These are phyloP conservation scores for Scleropages formosus DNA, from an alignment of 2,797 vertebrate genomes.

Conservation along the genomic window DNA sequence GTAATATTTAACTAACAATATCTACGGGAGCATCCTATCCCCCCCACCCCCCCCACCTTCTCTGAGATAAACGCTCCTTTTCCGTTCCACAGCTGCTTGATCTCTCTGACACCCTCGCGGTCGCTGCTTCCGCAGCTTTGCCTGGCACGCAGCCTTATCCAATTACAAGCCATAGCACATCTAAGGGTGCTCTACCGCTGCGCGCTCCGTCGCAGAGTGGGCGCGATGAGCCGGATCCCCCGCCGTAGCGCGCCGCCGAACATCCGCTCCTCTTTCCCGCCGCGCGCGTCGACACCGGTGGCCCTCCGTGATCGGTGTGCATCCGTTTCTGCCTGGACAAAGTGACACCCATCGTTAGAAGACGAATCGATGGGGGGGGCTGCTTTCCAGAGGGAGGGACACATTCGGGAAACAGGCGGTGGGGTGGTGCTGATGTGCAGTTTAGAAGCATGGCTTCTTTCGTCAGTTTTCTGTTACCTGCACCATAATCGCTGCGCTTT, in stretches of 20 bases:
- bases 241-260: neutral
- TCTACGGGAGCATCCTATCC: too few species aligned
- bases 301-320: too few species aligned
- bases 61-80: neutral
- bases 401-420: too few species aligned
- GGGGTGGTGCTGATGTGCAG: too few species aligned
- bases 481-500: neutral
- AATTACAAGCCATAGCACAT: slow-evolving; percentile 33
- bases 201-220: neutral
- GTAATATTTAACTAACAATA: too few species aligned
- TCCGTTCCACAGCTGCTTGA: neutral
- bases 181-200: slow-evolving; percentile 32
- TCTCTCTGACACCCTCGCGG: neutral
- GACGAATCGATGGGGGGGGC: too few species aligned
- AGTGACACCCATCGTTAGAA: too few species aligned
- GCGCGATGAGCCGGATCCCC: neutral
- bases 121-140: neutral
- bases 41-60: neutral
- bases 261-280: too few species aligned
- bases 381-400: too few species aligned
- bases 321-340: too few species aligned
- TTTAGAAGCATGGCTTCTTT: too few species aligned
- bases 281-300: too few species aligned
- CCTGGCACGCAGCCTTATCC: slow-evolving; percentile 9
- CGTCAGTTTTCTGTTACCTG: neutral